Conservation (phyloP, 2,888 invertebrate genomes). For the Cryptophagus acutangulus region DNA sequence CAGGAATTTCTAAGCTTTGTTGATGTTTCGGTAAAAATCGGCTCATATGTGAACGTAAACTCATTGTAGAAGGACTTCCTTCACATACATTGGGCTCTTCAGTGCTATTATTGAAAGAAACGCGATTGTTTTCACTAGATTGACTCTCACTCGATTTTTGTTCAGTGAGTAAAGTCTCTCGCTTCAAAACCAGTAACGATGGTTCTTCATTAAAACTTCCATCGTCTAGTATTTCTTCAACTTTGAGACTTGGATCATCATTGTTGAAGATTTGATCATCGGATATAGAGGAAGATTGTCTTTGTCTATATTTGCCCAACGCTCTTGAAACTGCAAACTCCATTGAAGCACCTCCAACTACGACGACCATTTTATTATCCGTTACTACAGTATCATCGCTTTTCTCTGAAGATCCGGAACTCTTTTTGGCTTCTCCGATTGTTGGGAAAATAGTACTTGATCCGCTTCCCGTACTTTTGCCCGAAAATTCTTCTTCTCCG, state of each 20-base stretch:
- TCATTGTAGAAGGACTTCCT: conserved; percentile 63
- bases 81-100: conserved; percentile 57
- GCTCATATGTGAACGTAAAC: conserved; percentile 54
- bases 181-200: conserved; percentile 17
- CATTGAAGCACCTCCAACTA: conserved; percentile 65
- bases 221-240: conserved; percentile 35
- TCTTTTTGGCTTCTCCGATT: conserved; percentile 67
- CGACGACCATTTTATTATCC: conserved; percentile 51
- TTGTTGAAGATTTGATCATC: conserved; percentile 56
- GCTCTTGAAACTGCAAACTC: conserved; percentile 81
- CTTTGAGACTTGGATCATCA: conserved; percentile 31
- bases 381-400: conserved; percentile 50
- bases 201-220: conserved; percentile 16
- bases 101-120: conserved; percentile 32
- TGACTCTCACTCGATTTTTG: conserved; percentile 41
- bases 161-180: conserved; percentile 30
- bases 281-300: conserved; percentile 65
- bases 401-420: conserved; percentile 58
- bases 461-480: conserved; percentile 60
- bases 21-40: conserved; percentile 66
- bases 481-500: conserved; percentile 55
- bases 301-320: conserved; percentile 71
- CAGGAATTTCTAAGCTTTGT: conserved; percentile 76
- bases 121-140: conserved; percentile 30
- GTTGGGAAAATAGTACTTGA: conserved; percentile 63